A percentile compares a stretch with the other conserved stretches of the same genome.
phyloP scores from a whole-genome alignment of 1,140 invertebrate genomes.

The Bombus waltoni region DNA sequence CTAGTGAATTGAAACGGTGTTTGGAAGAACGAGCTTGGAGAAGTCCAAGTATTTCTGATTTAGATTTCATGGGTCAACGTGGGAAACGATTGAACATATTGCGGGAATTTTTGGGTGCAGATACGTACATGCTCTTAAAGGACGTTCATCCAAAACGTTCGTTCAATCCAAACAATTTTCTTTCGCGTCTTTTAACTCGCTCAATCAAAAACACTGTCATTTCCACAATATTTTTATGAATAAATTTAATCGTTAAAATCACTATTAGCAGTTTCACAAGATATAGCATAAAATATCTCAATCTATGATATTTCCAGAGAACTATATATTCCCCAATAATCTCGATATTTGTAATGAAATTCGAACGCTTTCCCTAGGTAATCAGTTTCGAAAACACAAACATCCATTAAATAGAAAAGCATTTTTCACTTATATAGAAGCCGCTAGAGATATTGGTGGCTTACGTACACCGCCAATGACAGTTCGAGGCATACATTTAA shows the following conservation, averaged over 20 bases:
- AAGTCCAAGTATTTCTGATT: background rate
- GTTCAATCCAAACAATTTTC: no score
- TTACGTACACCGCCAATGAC: background rate
- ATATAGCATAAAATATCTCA: background rate
- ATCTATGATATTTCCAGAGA: background rate
- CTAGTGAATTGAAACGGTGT: background rate
- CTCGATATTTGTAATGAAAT: background rate
- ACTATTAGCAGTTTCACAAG: background rate
- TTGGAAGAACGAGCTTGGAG: background rate
- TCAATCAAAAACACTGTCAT: no score
- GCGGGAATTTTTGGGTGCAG: background rate
- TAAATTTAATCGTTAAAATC: no score
- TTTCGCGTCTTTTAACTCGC: no score
- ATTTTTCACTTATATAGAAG: background rate
- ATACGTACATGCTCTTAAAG: no score
- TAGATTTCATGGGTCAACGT: background rate
- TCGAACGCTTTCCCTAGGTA: background rate
- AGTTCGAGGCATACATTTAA: constrained; percentile 26
- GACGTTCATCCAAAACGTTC: no score
- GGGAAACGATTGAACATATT: background rate
- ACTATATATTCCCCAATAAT: background rate
- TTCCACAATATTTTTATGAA: no score
- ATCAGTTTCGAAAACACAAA: background rate
- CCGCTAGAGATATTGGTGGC: background rate
- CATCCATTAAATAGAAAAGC: constrained; percentile 2